Base-by-base conservation (phyloP, 2,888 invertebrate species). In the Lepidochitona cinerea region DNA sequence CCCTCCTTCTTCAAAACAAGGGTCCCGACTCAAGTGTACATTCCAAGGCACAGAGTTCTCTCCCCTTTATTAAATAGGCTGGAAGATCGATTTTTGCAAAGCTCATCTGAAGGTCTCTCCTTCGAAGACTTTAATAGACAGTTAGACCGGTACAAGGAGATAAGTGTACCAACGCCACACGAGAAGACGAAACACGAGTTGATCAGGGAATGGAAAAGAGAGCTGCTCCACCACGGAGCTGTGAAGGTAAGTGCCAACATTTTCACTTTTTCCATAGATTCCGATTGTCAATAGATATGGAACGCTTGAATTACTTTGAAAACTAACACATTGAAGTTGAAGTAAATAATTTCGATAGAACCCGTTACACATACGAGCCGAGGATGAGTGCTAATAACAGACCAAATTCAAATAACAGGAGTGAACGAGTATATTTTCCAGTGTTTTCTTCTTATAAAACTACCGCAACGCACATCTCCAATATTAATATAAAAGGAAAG, bases 1-100 rank as follows among this genome's bases (percentile, higher is more conserved):
- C 59, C 59, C 12, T 59, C 59, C 2, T 59, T 59, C 59, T 59
- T 59, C 59, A 59, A 59, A 59, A 59, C 59, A 59, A 23, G 59
- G 1, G 26, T 59, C 12, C 59, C 59, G 14, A 59, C 59, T 2
- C 23, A 29, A 14, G 26, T 59, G 1, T 59, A 59, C 29, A 14
- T 3, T 26, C 59, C 59, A 9, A 32, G 32, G 12, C 12, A 18
- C 26, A 59, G 26, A 59, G 59, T 23, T 23, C 23, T 2, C 23
- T 29, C 59, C 23, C 23, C 59, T 29, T 29, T 59, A 14, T 2
- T 29, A 3, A 59, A 29, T 14, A 23, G 59, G 29, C 59, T 59
- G 59, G 59, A 59, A 29, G 32, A 32, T 26, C 59, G 59, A 59
- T 29, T 59, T 29, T 29, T 59, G 9, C 4, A 32, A 4, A 14